Base-by-base conservation (phyloP, 2,113 vertebrate species). In the Paratilapia polleni region DNA sequence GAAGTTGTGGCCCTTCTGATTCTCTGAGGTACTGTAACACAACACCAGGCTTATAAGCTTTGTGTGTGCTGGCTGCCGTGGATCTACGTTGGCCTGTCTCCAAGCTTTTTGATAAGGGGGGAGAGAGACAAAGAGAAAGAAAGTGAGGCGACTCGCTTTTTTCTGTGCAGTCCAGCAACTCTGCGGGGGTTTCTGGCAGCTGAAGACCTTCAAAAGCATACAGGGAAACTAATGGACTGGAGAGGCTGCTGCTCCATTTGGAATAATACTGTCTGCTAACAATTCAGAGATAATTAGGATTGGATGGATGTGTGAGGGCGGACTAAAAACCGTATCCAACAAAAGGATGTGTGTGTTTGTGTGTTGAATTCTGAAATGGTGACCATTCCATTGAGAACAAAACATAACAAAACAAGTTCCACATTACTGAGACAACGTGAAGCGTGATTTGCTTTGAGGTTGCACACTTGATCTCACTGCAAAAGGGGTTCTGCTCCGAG, bases 171-270 rank as follows among this genome's bases (percentile, higher is more conserved):
- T 91, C 87, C 90, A 91, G 92, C 85, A 85, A 63, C 78, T 85
- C 88, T 88, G 91, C 81, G 24, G 89, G 91, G 86, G 87, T 60
- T 73, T 63, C 88, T 89, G 90, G 92, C 90, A 89, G 77, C 78
- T 13, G 57, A 78, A 31, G 68, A 49, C 78, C 77, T 85, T 83
- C 59, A 84, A 84, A 87, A 74, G 81, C 56, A 70, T 24, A 83
- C 77, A 78, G 76, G 75, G 75, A 83, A 82, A 81, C 85, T 84
- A 93, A 93, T 84, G 80, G 88, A 87, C 60, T 87, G 61, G 60
- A 89, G 87, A 77, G 38, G 47, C 77, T 74, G 83, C 57, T 59
- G 86, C 81, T 80, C 80, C 62, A 79, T 86, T 90, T 68, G 83
- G 81, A 87, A 84, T 80, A 77, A 79, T 47, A 12, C 83, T 80